phyloP scores from a whole-genome alignment of 1,140 invertebrate genomes.

The Patella vulgata region DNA sequence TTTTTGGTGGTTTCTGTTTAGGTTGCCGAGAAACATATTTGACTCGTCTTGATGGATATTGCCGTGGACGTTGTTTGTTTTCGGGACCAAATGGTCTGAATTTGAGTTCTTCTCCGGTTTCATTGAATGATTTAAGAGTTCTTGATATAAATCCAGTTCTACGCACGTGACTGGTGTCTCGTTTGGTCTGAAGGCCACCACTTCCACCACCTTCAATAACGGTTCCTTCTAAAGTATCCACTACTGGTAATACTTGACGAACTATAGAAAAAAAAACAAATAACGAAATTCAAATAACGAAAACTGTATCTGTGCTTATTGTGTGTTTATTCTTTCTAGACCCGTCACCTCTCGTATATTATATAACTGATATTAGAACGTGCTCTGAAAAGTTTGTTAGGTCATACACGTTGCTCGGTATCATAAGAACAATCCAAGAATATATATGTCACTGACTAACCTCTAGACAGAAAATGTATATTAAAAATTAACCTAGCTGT shows the following conservation, averaged over 20 bases:
- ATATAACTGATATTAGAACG: no score
- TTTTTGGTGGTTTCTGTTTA: background rate
- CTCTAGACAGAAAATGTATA: no score
- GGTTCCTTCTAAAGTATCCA: slow-evolving; percentile 23
- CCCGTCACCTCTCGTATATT: no score
- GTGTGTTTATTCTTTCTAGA: no score
- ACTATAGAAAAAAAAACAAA: slow-evolving; percentile 20
- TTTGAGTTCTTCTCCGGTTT: background rate
- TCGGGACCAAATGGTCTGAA: no score
- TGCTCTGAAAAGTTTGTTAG: no score
- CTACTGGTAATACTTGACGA: slow-evolving; percentile 27
- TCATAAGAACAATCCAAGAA: no score
- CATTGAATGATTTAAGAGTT: slow-evolving; percentile 6
- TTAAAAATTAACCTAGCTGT: no score
- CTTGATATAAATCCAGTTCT: background rate
- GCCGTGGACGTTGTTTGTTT: background rate
- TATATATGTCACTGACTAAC: no score
- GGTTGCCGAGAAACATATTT: background rate
- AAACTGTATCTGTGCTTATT: background rate
- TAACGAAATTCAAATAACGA: background rate
- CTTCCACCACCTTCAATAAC: slow-evolving; percentile 14
- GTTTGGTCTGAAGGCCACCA: slow-evolving; percentile 5
- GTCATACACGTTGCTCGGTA: no score
- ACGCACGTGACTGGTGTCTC: background rate
- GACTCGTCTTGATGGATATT: slow-evolving; percentile 1